Percentiles rank a stretch among this genome's conserved stretches.
Evolutionary conservation across 1,140 invertebrate genomes (phyloP).

Genomic region (Sesamia nonagrioides): DNA sequence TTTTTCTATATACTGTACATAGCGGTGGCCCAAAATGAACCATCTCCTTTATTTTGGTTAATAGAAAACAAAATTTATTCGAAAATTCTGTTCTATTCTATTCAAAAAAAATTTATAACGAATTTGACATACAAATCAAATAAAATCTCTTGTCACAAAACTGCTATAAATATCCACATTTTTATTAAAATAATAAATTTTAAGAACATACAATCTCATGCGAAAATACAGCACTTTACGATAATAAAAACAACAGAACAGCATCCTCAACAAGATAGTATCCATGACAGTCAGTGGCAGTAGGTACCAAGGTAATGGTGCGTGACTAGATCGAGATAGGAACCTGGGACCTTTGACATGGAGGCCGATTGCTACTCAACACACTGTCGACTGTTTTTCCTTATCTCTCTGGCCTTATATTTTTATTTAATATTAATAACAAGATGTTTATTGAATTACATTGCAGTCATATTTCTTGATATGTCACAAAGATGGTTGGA

Average conservation of each 20-base stretch:
- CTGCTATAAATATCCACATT: no score
- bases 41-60: no score
- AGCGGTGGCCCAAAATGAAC: no score
- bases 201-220: no score
- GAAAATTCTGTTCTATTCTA: no score
- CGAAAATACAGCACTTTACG: background rate
- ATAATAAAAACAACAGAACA: background rate
- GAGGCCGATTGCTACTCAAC: constrained; percentile 4
- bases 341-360: constrained; percentile 44
- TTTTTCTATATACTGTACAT: no score
- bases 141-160: no score
- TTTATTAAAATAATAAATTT: no score
- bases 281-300: background rate
- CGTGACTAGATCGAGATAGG: constrained; percentile 40
- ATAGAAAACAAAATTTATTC: no score
- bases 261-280: constrained; percentile 16
- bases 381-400: constrained; percentile 35
- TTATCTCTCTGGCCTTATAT: constrained; percentile 44
- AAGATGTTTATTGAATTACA: constrained; percentile 26
- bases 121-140: no score
- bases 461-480: constrained; percentile 12
- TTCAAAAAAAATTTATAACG: no score
- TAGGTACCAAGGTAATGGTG: constrained; percentile 21
- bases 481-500: background rate
- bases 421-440: constrained; percentile 1